These are phyloP conservation scores for Dolichopus griseipennis DNA, from an alignment of 2,888 invertebrate species.

Conservation along the genomic window DNA sequence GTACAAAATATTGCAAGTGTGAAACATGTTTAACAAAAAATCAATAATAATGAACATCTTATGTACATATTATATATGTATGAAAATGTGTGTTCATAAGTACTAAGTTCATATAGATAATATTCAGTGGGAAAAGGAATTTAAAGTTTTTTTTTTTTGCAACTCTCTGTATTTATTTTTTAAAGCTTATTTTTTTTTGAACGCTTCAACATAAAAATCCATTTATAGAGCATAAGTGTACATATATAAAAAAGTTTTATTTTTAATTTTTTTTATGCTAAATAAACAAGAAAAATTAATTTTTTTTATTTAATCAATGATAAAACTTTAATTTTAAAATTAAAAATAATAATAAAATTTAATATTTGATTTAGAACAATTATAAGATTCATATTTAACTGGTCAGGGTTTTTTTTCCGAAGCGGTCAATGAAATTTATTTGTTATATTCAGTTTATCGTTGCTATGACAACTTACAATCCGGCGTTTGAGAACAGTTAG, in stretches of 20 bases:
- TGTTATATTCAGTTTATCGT: no score
- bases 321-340: not conserved
- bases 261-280: not conserved
- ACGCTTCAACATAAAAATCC: not conserved
- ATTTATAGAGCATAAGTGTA: not conserved
- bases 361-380: no score
- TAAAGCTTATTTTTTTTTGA: not conserved
- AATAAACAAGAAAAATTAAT: not conserved
- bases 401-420: no score
- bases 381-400: no score
- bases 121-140: not conserved
- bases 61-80: not conserved
- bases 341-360: no score
- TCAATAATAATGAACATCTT: not conserved
- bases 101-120: not conserved
- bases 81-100: not conserved
- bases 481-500: no score
- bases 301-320: not conserved
- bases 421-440: no score
- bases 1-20: constrained; percentile 2
- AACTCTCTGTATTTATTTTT: not conserved
- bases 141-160: not conserved
- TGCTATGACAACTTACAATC: no score
- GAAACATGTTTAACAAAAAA: not conserved
- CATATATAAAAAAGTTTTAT: not conserved